Evolutionary conservation across 2,797 vertebrate species (phyloP).

Genomic region (Ptychobarbus kaznakovi): DNA sequence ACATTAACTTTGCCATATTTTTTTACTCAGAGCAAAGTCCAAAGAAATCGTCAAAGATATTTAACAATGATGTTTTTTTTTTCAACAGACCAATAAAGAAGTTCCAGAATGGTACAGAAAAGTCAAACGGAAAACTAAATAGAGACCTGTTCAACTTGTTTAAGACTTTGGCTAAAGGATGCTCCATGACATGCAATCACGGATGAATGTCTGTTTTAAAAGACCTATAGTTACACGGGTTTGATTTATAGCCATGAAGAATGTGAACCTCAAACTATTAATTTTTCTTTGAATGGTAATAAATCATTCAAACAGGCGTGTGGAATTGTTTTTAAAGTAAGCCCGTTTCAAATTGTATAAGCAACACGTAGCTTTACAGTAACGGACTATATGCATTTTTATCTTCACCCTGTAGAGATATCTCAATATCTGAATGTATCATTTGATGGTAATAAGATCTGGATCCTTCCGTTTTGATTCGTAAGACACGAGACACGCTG

Average conservation of each 20-base stretch:
- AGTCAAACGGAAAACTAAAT: conserved; percentile 70
- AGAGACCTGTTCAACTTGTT: conserved; percentile 42
- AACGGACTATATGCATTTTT: neutral
- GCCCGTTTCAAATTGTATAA: neutral
- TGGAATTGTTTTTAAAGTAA: neutral
- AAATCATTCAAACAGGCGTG: neutral
- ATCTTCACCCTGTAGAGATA: neutral
- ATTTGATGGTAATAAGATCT: conserved; percentile 37
- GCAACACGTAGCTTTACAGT: neutral
- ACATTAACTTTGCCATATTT: conserved; percentile 14
- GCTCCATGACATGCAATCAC: conserved; percentile 7
- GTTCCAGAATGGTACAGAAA: conserved; percentile 73
- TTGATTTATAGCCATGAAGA: neutral
- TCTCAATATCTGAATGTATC: neutral
- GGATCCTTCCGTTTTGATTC: conserved; percentile 61
- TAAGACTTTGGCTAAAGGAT: neutral
- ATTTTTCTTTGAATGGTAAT: conserved; percentile 2
- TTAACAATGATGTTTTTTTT: conserved; percentile 22
- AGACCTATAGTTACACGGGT: conserved; percentile 15
- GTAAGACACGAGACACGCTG: conserved; percentile 64
- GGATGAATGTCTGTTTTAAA: conserved; percentile 8
- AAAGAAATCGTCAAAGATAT: conserved; percentile 39
- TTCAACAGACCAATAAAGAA: conserved; percentile 76
- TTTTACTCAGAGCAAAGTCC: conserved; percentile 41
- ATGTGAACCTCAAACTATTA: conserved; percentile 1